phyloP scores from a whole-genome alignment of 1,140 invertebrate genomes.

The Conus ventricosus region DNA sequence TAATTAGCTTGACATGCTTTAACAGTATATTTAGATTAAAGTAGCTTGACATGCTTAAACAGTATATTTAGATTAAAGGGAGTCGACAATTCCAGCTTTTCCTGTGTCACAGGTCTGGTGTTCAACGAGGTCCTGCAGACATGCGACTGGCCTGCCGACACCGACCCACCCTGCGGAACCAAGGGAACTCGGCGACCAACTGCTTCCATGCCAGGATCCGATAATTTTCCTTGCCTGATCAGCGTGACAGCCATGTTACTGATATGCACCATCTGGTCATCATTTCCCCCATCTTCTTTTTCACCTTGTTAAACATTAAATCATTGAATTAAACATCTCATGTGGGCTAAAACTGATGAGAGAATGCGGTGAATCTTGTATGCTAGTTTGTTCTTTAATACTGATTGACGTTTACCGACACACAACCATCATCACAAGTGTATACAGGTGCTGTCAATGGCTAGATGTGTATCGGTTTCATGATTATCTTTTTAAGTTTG shows the following conservation, averaged over 20 bases:
- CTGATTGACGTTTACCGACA: no score
- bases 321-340: not conserved
- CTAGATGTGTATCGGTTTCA: no score
- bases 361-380: not conserved
- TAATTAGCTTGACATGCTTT: no score
- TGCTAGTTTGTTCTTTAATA: not conserved
- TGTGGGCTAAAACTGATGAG: not conserved
- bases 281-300: not conserved
- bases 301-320: not conserved
- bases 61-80: no score
- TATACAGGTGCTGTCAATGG: no score
- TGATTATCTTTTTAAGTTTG: no score
- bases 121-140: slow-evolving; percentile 54
- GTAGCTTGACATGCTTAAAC: no score
- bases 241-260: not conserved
- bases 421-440: no score
- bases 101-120: slow-evolving; percentile 45
- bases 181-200: slow-evolving; percentile 26
- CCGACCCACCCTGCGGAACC: slow-evolving; percentile 54
- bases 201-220: not conserved
- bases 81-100: no score
- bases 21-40: no score
- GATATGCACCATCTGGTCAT: not conserved
- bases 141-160: slow-evolving; percentile 52
- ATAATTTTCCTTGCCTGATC: not conserved